phyloP scores from a whole-genome alignment of 1,140 invertebrate species.

The Wiebesia pumilae region DNA sequence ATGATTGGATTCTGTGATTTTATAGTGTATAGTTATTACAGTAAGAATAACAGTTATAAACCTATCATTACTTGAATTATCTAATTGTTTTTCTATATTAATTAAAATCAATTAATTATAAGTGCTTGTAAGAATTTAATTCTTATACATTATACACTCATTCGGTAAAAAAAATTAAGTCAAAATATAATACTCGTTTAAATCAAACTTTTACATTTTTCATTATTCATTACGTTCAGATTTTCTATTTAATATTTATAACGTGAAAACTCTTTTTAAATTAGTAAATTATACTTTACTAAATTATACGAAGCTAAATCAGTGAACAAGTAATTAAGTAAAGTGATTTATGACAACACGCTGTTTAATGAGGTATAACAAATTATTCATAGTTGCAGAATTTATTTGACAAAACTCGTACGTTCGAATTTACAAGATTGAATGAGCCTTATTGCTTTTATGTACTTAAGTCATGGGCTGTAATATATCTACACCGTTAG shows the following conservation, averaged over 20 bases:
- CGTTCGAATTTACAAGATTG: not conserved
- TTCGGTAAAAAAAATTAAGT: not conserved
- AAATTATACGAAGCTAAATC: not conserved
- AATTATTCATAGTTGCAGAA: not conserved
- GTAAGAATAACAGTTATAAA: not conserved
- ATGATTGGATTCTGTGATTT: no score
- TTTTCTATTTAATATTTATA: not conserved
- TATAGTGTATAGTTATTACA: no score
- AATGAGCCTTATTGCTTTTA: constrained; percentile 7
- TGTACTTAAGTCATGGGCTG: constrained; percentile 6
- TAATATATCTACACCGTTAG: constrained; percentile 14
- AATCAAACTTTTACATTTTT: not conserved
- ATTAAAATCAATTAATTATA: not conserved
- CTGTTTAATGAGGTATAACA: not conserved
- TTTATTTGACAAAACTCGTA: constrained; percentile 23
- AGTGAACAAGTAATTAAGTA: not conserved
- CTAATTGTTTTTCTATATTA: not conserved
- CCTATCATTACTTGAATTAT: no score
- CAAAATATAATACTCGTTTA: not conserved
- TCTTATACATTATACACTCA: not conserved
- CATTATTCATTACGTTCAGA: not conserved
- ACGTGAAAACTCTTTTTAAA: not conserved
- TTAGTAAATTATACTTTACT: not conserved
- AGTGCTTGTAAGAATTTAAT: not conserved
- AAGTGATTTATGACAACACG: not conserved